Base-by-base conservation (phyloP, 1,140 invertebrate genomes). In the Hylaeus volcanicus region DNA sequence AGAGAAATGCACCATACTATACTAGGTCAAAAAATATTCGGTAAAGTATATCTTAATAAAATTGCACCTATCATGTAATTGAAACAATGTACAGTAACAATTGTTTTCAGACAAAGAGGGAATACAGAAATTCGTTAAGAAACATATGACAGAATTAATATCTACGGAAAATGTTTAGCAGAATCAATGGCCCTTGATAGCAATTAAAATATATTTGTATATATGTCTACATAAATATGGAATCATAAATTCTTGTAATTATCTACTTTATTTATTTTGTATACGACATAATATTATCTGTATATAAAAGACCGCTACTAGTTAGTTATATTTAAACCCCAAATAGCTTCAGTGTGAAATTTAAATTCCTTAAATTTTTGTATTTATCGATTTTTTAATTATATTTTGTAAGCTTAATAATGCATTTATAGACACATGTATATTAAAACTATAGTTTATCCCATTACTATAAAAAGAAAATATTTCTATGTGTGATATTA, bases 1-100 rank as follows among this genome's bases (percentile, higher is more conserved):
- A 83, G 84, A 74, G 88, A 89, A 72, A 91, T 92, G 83, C 90
- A 91, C 61, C 63, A 86, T 15, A 81, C 55, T 37, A 73, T 91
- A 37, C 79, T 91, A 37, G 74, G 65, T 1, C 83, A 88, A 74
- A 82, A 88, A 76, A 88, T 92, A 73, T 84, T 86, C 63, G 91
- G 90, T 92, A 88, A 78, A 63, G 61, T 64, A 66, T 14, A 65
- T 58, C 60, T 71, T 14, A 68, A 81, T 51, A 26, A 65, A 0
- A n/a, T 77, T 73, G 12, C 5, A 69, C 37, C 58, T 76, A 64
- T 63, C 2, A 84, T 79, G 8, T 51, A 77, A 65, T 58, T 74
- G 3, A 41, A 12, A 11, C 26, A 74, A 9, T 11, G 48, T 64
- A 43, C 56, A 74, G 60, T 64, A n/a, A 76, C 39, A 26, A 74